Evolutionary conservation across 2,888 invertebrate genomes (phyloP).

Genomic region (Oscheius myriophilus): DNA sequence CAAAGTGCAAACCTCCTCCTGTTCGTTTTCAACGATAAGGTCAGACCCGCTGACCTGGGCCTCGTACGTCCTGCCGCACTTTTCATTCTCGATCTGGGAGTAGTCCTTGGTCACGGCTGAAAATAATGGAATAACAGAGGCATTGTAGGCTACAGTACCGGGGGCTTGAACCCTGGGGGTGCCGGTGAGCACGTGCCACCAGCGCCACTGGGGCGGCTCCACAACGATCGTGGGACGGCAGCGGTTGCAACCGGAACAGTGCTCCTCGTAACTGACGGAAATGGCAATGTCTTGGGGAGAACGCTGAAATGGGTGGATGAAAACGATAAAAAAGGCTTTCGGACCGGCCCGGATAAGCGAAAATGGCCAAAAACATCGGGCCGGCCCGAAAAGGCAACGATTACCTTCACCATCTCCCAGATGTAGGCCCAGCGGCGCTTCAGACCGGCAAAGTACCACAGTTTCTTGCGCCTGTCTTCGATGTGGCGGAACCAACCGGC

Average conservation of each 20-base stretch:
- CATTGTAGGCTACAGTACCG: constrained; percentile 11
- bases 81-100: constrained; percentile 51
- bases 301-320: constrained; percentile 28
- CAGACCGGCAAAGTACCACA: constrained; percentile 64
- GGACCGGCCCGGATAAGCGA: too few species aligned
- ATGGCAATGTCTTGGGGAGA: constrained; percentile 45
- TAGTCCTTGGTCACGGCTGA: constrained; percentile 36
- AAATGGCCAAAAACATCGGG: too few species aligned
- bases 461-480: constrained; percentile 62
- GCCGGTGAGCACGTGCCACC: constrained; percentile 59
- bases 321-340: too few species aligned
- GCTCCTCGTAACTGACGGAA: constrained; percentile 53
- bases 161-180: constrained; percentile 42
- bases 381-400: not conserved
- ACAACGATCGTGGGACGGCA: constrained; percentile 47
- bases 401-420: constrained; percentile 67
- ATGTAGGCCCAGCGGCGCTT: constrained; percentile 62
- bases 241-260: constrained; percentile 61
- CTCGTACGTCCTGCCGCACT: constrained; percentile 44
- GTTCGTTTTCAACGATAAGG: constrained; percentile 43
- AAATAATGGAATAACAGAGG: not conserved
- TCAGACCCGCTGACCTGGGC: constrained; percentile 35
- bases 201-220: constrained; percentile 49
- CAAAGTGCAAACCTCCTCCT: constrained; percentile 24
- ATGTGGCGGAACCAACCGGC: constrained; percentile 67